phyloP scores from a whole-genome alignment of 2,888 invertebrate genomes.

The Clistopyga incitator region DNA sequence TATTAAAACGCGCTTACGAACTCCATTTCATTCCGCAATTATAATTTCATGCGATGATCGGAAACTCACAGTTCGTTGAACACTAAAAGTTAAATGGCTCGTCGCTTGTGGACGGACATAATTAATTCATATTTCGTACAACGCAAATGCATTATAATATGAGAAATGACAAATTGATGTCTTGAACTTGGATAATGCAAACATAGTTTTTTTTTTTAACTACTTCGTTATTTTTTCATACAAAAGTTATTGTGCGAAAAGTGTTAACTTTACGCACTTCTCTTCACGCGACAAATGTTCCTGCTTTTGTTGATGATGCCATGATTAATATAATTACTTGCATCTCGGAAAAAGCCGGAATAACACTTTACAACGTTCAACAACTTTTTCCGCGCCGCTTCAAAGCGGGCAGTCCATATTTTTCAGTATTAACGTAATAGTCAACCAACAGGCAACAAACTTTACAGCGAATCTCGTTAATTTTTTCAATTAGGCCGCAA shows the following conservation, averaged over 20 bases:
- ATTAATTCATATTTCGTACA: neutral
- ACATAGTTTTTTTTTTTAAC: neutral
- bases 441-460: neutral
- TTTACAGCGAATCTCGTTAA: conserved; percentile 1
- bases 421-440: neutral
- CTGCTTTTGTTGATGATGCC: neutral
- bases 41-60: neutral
- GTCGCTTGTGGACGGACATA: neutral
- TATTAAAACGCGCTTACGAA: no score
- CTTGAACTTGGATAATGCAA: neutral
- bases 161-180: neutral
- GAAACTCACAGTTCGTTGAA: neutral
- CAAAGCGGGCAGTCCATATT: neutral
- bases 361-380: neutral
- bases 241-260: neutral
- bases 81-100: neutral
- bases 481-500: neutral
- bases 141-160: neutral
- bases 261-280: neutral
- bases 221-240: neutral
- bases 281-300: neutral
- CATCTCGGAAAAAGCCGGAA: neutral
- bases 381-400: neutral
- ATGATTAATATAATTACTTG: conserved; percentile 11
- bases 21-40: neutral